These are phyloP conservation scores for Anas bernieri DNA, from an alignment of 2,797 vertebrate genomes.

Conservation along the genomic window DNA sequence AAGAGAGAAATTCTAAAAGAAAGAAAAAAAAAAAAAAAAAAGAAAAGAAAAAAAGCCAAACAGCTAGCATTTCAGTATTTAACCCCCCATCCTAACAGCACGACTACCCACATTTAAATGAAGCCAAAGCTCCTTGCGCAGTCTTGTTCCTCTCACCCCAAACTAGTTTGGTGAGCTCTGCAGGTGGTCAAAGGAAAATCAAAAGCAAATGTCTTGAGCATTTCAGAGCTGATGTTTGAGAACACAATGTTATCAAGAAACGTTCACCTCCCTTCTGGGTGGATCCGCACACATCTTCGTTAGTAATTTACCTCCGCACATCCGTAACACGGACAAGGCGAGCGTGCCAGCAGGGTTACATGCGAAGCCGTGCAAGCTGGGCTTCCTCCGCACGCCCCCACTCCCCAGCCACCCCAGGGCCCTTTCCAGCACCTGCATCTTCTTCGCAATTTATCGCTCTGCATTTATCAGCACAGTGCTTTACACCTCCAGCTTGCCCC, in stretches of 20 bases:
- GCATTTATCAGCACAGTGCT: background rate
- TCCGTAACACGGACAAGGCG: background rate
- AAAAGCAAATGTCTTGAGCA: background rate
- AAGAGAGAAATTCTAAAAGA: background rate
- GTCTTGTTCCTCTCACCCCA: background rate
- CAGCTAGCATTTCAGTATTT: background rate
- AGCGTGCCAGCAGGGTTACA: background rate
- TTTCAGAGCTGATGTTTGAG: background rate
- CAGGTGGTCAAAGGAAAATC: background rate
- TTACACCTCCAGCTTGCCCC: background rate
- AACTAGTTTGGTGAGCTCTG: background rate
- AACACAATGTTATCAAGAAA: background rate
- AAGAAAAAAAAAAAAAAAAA: background rate
- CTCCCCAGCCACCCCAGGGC: background rate
- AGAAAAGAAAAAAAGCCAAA: background rate
- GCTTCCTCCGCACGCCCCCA: background rate
- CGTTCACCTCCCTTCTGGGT: background rate
- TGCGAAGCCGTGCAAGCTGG: rapidly evolving
- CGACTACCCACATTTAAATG: background rate
- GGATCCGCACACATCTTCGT: background rate
- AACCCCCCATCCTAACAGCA: background rate
- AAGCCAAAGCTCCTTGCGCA: background rate
- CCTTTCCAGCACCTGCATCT: background rate
- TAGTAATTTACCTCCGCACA: background rate
- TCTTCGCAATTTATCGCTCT: background rate